Percentiles rank a stretch among this genome's conserved stretches.
These are phyloP conservation scores for Mactra quadrangularis DNA, from an alignment of 1,140 invertebrate species.

Conservation along the genomic window DNA sequence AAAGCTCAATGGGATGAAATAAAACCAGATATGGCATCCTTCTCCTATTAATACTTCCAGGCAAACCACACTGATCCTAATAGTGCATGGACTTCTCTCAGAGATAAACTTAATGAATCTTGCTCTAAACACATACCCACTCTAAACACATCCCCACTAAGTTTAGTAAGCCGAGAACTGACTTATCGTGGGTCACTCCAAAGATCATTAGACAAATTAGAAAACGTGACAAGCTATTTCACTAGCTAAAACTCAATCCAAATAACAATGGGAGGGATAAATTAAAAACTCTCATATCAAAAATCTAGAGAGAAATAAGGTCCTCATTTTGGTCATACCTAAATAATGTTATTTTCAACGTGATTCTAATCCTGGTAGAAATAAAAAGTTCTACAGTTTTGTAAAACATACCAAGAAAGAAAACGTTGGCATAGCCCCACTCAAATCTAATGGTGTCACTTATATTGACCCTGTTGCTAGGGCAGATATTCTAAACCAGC, in stretches of 20 bases:
- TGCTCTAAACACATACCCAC: no score
- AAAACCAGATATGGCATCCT: no score
- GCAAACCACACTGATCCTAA: no score
- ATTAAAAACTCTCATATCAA: neutral
- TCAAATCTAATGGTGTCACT: neutral
- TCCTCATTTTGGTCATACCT: slow-evolving; percentile 14
- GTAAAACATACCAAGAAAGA: slow-evolving; percentile 10
- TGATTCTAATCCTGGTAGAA: neutral
- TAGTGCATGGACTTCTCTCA: no score
- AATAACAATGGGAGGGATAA: neutral
- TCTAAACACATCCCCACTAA: slow-evolving; percentile 8
- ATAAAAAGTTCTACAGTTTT: slow-evolving; percentile 1
- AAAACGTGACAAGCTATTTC: neutral
- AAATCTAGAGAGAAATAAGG: neutral
- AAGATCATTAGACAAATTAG: slow-evolving; percentile 18
- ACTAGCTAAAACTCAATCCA: neutral
- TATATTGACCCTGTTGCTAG: neutral
- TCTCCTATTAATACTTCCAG: no score
- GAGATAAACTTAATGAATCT: no score
- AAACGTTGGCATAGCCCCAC: neutral
- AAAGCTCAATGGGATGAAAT: slow-evolving; percentile 12
- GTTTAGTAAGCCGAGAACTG: neutral
- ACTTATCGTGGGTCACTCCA: neutral
- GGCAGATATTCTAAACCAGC: neutral
- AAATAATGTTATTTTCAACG: neutral